Base-by-base conservation (phyloP, 2,888 invertebrate genomes). In the Pycnomerus fuliginosus region DNA sequence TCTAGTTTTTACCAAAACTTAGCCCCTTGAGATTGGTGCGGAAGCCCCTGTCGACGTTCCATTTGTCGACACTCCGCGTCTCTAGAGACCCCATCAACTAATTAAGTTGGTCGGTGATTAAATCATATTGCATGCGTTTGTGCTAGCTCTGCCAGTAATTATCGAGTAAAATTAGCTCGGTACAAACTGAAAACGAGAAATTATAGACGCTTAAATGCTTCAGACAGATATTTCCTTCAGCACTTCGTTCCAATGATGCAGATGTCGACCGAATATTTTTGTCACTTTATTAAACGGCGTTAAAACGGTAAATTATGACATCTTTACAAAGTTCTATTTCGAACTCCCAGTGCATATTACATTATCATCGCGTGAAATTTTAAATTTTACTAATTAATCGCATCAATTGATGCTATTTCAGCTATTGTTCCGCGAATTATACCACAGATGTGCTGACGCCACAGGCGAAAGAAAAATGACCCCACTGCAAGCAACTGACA, bases 281-380 rank as follows among this genome's bases (percentile, higher is more conserved):
- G 42, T 42, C 42, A 23, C 22, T 29, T 34, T 35, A 42, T 42
- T 42, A 35, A 42, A 42, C 35, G 34, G 42, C 30, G 41, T 41
- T 34, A 41, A 40, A 40, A 40, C 36, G 36, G 27, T 36, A 36
- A 36, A 36, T 36, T 36, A 36, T 28, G 20, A 28, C n/a, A n/a
- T n/a, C n/a, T n/a, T n/a, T n/a, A n/a, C n/a, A n/a, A n/a, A n/a
- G n/a, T n/a, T n/a, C n/a, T n/a, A n/a, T n/a, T n/a, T n/a, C n/a
- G n/a, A n/a, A n/a, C n/a, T n/a, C n/a, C n/a, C n/a, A n/a, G n/a
- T n/a, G n/a, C n/a, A n/a, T n/a, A n/a, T n/a, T n/a, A n/a, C n/a
- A n/a, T n/a, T n/a, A n/a, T n/a, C n/a, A n/a, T n/a, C n/a, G n/a
- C n/a, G n/a, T n/a, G n/a, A n/a, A n/a, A n/a, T n/a, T n/a, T n/a